A percentile compares a stretch with the other conserved stretches of the same genome.
Conservation (phyloP, 2,113 vertebrate species). For the Aphelocoma coerulescens region DNA sequence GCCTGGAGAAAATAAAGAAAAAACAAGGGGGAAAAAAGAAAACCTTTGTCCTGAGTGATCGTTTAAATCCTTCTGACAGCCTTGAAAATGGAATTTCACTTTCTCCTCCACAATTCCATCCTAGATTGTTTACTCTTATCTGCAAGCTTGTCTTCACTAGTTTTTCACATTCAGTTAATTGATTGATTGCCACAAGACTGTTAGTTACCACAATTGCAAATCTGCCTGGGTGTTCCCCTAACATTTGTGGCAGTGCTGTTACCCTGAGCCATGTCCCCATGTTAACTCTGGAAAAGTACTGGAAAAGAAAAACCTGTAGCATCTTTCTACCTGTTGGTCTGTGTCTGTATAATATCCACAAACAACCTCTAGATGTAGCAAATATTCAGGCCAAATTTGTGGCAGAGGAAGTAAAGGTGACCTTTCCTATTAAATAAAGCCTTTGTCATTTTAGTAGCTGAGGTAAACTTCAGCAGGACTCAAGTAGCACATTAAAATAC, state of each 20-base stretch:
- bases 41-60: conserved; percentile 28
- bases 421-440: background rate
- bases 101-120: background rate
- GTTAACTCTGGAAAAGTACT: background rate
- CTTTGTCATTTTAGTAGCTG: background rate
- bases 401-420: background rate
- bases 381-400: background rate
- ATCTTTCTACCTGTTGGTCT: background rate
- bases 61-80: conserved; percentile 44
- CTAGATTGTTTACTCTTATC: conserved; percentile 42
- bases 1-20: conserved; percentile 38
- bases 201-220: background rate
- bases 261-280: background rate
- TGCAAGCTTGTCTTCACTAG: conserved; percentile 6
- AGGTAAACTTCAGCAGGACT: background rate
- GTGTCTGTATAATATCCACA: background rate
- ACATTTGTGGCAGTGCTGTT: background rate
- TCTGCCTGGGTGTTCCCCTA: background rate
- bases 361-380: background rate
- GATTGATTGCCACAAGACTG: background rate
- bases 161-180: conserved; percentile 42
- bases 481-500: background rate
- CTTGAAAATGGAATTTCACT: conserved; percentile 53
- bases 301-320: background rate
- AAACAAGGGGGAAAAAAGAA: background rate